Percentiles rank a stretch among this genome's conserved stretches.
phyloP scores from a whole-genome alignment of 1,140 invertebrate genomes.

The Drosophila pachea region DNA sequence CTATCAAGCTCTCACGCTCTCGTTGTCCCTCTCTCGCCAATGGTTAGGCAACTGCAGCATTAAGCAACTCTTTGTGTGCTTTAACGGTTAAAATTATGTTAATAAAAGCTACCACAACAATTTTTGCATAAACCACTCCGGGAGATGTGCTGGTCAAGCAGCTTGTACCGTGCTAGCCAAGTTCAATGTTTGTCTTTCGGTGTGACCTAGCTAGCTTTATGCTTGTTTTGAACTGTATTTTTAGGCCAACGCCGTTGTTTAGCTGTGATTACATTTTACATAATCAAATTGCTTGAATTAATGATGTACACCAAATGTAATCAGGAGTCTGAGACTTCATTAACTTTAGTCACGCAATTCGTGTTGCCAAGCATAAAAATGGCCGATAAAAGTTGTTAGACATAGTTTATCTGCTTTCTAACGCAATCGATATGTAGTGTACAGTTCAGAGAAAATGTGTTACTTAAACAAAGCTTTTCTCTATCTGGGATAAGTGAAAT shows the following conservation, averaged over 20 bases:
- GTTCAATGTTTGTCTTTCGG: conserved; percentile 50
- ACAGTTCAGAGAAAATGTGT: conserved; percentile 1
- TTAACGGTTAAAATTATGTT: conserved; percentile 25
- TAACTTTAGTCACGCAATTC: conserved; percentile 8
- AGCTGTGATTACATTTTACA: conserved; percentile 16
- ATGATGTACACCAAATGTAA: conserved; percentile 27
- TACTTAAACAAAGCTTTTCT: too few species aligned
- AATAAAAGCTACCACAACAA: conserved; percentile 36
- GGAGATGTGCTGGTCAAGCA: conserved; percentile 19
- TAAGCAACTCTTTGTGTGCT: conserved; percentile 40
- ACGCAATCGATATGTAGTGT: neutral
- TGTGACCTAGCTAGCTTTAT: conserved; percentile 52
- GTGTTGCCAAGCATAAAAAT: conserved; percentile 6
- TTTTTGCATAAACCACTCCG: conserved; percentile 29
- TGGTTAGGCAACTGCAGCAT: conserved; percentile 44
- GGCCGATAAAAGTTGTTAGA: conserved; percentile 11
- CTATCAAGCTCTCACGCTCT: conserved; percentile 43
- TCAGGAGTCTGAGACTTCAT: conserved; percentile 9
- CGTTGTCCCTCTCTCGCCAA: too few species aligned
- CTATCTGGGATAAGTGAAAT: too few species aligned
- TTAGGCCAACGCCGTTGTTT: conserved; percentile 12
- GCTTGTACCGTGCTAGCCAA: conserved; percentile 20
- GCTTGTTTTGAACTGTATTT: conserved; percentile 3
- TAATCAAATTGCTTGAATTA: conserved; percentile 29
- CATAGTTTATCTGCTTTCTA: conserved; percentile 16